These are phyloP conservation scores for Gonatopus flavifemur DNA, from an alignment of 1,140 invertebrate genomes.

Conservation along the genomic window DNA sequence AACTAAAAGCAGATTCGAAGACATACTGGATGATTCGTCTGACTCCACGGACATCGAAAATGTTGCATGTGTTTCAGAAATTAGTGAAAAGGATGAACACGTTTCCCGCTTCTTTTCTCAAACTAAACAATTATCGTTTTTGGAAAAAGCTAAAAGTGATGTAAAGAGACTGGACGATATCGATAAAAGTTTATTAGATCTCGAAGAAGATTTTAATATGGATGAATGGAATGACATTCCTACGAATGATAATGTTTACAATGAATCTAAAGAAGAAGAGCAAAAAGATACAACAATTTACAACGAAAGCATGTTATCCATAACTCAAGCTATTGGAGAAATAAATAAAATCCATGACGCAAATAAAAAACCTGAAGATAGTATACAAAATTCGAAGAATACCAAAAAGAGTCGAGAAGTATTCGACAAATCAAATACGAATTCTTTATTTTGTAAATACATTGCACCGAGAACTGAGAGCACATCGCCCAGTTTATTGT, in stretches of 20 bases:
- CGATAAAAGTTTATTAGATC: too few relatives aligned
- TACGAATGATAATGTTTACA: too few relatives aligned
- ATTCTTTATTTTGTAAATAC: too few relatives aligned
- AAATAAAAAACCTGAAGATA: slow-evolving; percentile 5
- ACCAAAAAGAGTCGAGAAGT: not conserved
- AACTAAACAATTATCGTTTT: too few relatives aligned
- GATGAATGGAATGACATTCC: too few relatives aligned
- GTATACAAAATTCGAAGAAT: slow-evolving; percentile 6
- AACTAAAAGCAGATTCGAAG: slow-evolving; percentile 31
- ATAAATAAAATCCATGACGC: slow-evolving; percentile 15
- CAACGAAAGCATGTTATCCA: slow-evolving; percentile 5
- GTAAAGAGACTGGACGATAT: too few relatives aligned
- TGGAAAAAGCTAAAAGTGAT: too few relatives aligned
- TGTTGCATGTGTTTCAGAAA: not conserved
- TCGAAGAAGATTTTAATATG: too few relatives aligned
- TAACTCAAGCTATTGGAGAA: slow-evolving; percentile 22
- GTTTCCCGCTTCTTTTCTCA: too few relatives aligned
- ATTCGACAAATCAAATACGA: slow-evolving; percentile 5
- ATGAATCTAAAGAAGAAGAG: not conserved
- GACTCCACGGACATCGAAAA: slow-evolving; percentile 21
- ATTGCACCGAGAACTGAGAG: too few relatives aligned
- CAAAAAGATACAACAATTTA: not conserved
- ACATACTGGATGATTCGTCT: slow-evolving; percentile 29
- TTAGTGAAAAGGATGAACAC: not conserved
- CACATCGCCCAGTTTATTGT: not conserved